Evolutionary conservation across 2,888 invertebrate species (phyloP).

Genomic region (Pandemis corylana): DNA sequence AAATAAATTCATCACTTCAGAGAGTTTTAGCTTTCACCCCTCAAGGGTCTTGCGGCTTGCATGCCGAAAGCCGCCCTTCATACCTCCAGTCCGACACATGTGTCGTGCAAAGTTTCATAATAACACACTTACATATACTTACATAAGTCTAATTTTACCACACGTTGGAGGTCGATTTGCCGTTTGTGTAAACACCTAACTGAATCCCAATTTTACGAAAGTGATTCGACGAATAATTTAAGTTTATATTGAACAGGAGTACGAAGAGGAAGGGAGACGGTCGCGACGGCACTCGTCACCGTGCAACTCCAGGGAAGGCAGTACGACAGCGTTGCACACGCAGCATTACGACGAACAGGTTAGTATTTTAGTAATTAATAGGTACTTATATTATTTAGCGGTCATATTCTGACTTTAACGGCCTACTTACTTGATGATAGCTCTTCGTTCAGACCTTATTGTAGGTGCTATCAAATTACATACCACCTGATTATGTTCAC

Average conservation of each 20-base stretch:
- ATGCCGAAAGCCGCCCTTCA: slow-evolving; percentile 12
- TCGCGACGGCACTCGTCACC: slow-evolving; percentile 89
- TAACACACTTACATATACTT: background rate
- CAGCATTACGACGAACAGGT: slow-evolving; percentile 87
- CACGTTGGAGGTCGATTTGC: slow-evolving; percentile 13
- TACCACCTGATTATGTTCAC: no score
- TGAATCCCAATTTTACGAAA: slow-evolving; percentile 8
- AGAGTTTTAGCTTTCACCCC: slow-evolving; percentile 5
- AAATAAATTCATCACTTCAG: background rate
- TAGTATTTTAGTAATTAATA: slow-evolving; percentile 57
- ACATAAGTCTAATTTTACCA: slow-evolving; percentile 10
- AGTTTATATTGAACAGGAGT: slow-evolving; percentile 83
- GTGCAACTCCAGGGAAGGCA: slow-evolving; percentile 88
- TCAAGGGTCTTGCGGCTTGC: slow-evolving; percentile 17
- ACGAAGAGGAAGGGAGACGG: slow-evolving; percentile 86
- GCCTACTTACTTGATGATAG: no score
- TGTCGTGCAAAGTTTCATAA: slow-evolving; percentile 22
- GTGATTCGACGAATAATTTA: background rate
- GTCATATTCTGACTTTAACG: no score
- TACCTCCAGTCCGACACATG: slow-evolving; percentile 21
- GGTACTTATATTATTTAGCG: no score
- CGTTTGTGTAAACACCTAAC: slow-evolving; percentile 9
- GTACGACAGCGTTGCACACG: slow-evolving; percentile 86
- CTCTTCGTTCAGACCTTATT: no score
- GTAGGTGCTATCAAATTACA: no score